phyloP scores from a whole-genome alignment of 2,797 vertebrate species.

The Morelia viridis region DNA sequence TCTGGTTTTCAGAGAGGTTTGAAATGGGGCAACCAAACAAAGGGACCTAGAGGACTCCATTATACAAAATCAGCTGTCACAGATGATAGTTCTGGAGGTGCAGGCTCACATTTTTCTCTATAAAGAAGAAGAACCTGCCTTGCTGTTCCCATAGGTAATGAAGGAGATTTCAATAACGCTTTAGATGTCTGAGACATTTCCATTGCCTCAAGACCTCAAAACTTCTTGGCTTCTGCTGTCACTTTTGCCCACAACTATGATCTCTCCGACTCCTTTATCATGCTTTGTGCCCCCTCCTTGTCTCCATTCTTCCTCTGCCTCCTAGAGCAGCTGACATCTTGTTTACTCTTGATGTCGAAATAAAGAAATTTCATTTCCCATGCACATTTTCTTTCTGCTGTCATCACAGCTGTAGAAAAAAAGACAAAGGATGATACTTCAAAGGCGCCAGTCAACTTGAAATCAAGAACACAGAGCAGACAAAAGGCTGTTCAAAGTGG shows the following conservation, averaged over 20 bases:
- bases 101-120: background rate
- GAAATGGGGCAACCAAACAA: background rate
- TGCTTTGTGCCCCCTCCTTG: background rate
- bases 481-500: slow-evolving; percentile 32
- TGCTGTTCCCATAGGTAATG: no score
- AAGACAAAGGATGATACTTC: slow-evolving; percentile 33
- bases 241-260: background rate
- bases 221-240: background rate
- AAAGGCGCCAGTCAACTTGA: slow-evolving; percentile 45
- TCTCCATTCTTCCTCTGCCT: slow-evolving; percentile 12
- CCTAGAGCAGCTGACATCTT: slow-evolving; percentile 39
- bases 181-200: background rate
- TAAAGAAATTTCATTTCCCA: slow-evolving; percentile 53
- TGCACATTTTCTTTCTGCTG: slow-evolving; percentile 45
- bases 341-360: slow-evolving; percentile 51
- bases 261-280: background rate
- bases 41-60: background rate
- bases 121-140: background rate
- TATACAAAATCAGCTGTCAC: background rate
- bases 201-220: background rate
- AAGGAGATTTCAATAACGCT: background rate
- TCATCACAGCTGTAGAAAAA: slow-evolving; percentile 18
- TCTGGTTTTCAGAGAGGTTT: background rate
- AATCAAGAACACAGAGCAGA: slow-evolving; percentile 27
- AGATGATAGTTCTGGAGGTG: background rate